Base-by-base conservation (phyloP, 2,888 invertebrate species). In the Pseudolycoriella hygida region DNA sequence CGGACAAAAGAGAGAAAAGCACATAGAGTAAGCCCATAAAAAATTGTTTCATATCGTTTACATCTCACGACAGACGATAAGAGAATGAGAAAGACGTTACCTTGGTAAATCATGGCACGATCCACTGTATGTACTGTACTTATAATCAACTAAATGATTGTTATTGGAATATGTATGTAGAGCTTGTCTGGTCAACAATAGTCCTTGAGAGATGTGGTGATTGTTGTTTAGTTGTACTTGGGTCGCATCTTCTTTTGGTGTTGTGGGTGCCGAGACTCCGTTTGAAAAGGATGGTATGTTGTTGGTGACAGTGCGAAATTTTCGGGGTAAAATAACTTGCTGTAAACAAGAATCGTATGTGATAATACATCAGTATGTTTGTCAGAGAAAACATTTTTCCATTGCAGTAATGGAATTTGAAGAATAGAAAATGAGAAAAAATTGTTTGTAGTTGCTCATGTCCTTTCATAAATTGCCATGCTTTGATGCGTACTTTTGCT, bases 91-190 rank as follows among this genome's bases (percentile, higher is more conserved):
- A 15, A 38, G 6, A 11, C 17, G 17, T 61, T 70, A 80, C 81
- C 80, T 83, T 49, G 90, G 90, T 55, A 92, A 70, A 61, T 89
- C 86, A 53, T 80, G 74, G 64, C 87, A 93, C 52, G 80, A 80
- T 47, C 88, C 88, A 14, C 89, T 82, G 61, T 92, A 96, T 41
- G 76, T 77, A 57, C 74, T 79, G 61, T 93, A 94, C 64, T 93
- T 94, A 64, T 86, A 94, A 61, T 87, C 82, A 50, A 96, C 78
- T 50, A 89, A 73, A 67, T 85, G 83, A 81, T 90, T 90, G 58
- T 86, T 83, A 3, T 83, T 81, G 25, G n/a, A n/a, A 63, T 94
- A 94, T 53, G 83, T 74, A 54, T 74, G 71, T 38, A 76, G 57
- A 1, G 76, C 72, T 54, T 76, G 76, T 15, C 74, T 64, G 2